phyloP scores from a whole-genome alignment of 2,888 invertebrate species.

The Hemaris fuciformis region DNA sequence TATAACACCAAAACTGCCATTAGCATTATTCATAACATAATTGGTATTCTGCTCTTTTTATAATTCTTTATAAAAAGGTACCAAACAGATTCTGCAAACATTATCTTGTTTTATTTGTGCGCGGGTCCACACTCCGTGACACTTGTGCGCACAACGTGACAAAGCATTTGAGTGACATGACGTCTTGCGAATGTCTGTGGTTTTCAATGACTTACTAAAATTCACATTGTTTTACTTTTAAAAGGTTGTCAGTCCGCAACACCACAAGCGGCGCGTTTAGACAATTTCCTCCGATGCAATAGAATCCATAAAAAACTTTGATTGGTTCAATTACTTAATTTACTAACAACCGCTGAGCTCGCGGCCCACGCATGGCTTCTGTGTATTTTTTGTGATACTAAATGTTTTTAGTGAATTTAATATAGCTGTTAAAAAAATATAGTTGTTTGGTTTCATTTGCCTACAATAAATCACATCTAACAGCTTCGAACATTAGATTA shows the following conservation, averaged over 20 bases:
- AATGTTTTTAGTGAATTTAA: background rate
- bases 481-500: too few relatives aligned
- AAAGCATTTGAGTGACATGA: slow-evolving; percentile 66
- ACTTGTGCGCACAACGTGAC: slow-evolving; percentile 63
- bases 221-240: slow-evolving; percentile 30
- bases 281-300: slow-evolving; percentile 30
- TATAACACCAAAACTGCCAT: background rate
- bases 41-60: background rate
- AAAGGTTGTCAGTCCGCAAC: slow-evolving; percentile 4
- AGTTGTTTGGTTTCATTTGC: too few relatives aligned
- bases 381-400: slow-evolving; percentile 19
- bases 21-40: background rate
- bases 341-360: slow-evolving; percentile 40
- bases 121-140: slow-evolving; percentile 37
- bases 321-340: slow-evolving; percentile 64
- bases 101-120: slow-evolving; percentile 63
- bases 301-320: slow-evolving; percentile 50
- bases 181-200: slow-evolving; percentile 51
- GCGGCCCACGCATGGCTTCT: slow-evolving; percentile 38
- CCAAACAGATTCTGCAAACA: slow-evolving; percentile 54
- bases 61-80: slow-evolving; percentile 26
- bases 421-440: background rate
- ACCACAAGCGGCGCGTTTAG: slow-evolving; percentile 7
- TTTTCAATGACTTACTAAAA: slow-evolving; percentile 30
- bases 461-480: too few relatives aligned